A percentile compares a stretch with the other conserved stretches of the same genome.
Evolutionary conservation across 2,888 invertebrate genomes (phyloP).

Genomic region (Tenthredo amoena): DNA sequence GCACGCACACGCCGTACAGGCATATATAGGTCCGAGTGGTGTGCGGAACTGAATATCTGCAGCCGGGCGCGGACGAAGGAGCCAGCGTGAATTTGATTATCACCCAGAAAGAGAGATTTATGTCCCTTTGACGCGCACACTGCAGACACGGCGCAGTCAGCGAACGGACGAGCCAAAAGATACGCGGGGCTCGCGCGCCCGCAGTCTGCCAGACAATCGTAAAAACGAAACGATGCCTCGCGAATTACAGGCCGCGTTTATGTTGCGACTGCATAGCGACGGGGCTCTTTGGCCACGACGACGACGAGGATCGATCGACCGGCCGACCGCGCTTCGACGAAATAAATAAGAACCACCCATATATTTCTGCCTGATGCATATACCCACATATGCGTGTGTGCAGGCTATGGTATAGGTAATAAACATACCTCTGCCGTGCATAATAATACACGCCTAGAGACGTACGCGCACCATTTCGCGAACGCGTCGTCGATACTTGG

Average conservation of each 20-base stretch:
- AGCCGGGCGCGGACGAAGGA: slow-evolving; percentile 36
- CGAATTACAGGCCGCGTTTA: slow-evolving; percentile 75
- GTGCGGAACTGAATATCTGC: background rate
- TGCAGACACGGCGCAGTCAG: slow-evolving; percentile 28
- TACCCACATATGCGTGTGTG: background rate
- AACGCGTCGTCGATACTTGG: background rate
- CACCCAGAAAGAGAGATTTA: slow-evolving; percentile 63
- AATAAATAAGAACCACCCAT: slow-evolving; percentile 43
- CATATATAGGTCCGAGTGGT: background rate
- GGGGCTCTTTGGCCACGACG: slow-evolving; percentile 36
- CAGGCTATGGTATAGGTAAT: background rate
- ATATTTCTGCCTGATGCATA: background rate
- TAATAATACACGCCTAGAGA: background rate
- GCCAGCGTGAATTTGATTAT: slow-evolving; percentile 64
- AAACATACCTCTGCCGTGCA: background rate
- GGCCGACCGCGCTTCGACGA: slow-evolving; percentile 28
- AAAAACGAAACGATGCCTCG: slow-evolving; percentile 76
- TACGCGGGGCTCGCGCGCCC: slow-evolving; percentile 55
- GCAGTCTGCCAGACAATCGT: slow-evolving; percentile 76
- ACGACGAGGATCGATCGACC: slow-evolving; percentile 38
- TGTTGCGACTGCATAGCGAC: slow-evolving; percentile 52
- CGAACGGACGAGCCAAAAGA: slow-evolving; percentile 49
- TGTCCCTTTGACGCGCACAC: slow-evolving; percentile 51
- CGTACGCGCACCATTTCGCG: background rate
- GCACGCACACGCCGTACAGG: too few species aligned